These are phyloP conservation scores for Emmelina monodactyla DNA, from an alignment of 2,888 invertebrate genomes.

Conservation along the genomic window DNA sequence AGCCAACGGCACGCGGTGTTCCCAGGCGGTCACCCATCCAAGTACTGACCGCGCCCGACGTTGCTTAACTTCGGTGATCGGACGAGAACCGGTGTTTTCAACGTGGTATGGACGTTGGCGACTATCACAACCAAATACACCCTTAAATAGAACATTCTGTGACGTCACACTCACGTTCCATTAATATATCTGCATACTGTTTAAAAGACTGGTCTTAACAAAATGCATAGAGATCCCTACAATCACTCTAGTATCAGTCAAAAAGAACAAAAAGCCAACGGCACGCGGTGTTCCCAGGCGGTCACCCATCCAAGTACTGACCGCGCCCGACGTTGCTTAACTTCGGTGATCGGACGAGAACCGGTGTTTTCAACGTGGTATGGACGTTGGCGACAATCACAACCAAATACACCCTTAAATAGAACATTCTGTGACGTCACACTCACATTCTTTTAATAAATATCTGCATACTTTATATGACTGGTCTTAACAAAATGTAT, in stretches of 20 bases:
- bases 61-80: constrained; percentile 21
- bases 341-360: constrained; percentile 22
- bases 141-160: too few species aligned
- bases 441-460: too few species aligned
- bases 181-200: too few species aligned
- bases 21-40: constrained; percentile 20
- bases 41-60: constrained; percentile 19
- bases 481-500: too few species aligned
- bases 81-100: constrained; percentile 21
- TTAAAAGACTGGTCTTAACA: too few species aligned
- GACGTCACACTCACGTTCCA: too few species aligned
- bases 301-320: constrained; percentile 20
- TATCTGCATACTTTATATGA: too few species aligned
- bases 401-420: too few species aligned
- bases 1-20: constrained; percentile 19
- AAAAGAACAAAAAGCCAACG: constrained; percentile 18
- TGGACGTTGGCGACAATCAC: constrained; percentile 17
- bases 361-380: constrained; percentile 20
- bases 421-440: too few species aligned
- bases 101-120: constrained; percentile 19
- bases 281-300: constrained; percentile 19
- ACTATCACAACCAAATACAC: too few species aligned
- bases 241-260: too few species aligned
- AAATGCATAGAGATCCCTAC: too few species aligned
- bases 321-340: constrained; percentile 20